Base-by-base conservation (phyloP, 2,888 invertebrate species). In the Archips xylosteana region DNA sequence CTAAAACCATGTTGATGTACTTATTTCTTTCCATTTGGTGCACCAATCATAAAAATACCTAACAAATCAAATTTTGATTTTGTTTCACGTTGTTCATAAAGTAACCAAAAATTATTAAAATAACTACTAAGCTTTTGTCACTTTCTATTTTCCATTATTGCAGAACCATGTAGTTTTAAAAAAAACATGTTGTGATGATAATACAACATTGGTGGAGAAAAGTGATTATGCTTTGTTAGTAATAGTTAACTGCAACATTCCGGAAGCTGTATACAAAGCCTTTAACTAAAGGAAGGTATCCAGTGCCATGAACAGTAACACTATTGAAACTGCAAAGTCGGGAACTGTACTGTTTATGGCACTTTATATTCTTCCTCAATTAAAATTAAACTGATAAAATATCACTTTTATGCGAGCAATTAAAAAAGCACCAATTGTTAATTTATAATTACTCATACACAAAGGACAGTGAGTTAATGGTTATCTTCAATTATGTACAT, bases 211-310 rank as follows among this genome's bases (percentile, higher is more conserved):
- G 39, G 67, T 42, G 51, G 10, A 39, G 57, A 70, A 75, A 51
- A 74, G 79, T 78, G 75, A 83, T 84, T 86, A 87, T 80, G 87
- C 87, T 89, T 92, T 87, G 92, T 94, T 94, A 94, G 91, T 93
- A 89, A 89, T 88, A 89, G 89, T 91, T 90, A 87, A 91, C 88
- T 90, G 87, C 89, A 94, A 94, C 94, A 94, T 92, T 94, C 94
- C 94, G 93, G 85, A 93, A 94, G 94, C 94, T 94, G 92, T 94
- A 85, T 94, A 94, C 94, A 94, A 94, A 93, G 94, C 94, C 89
- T 90, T 91, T 90, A 79, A 80, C 83, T 85, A 84, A 69, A 70
- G 74, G 60, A 74, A 74, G 74, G 60, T 70, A 74, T 64, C 51
- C 8, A 74, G 70, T 74, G 70, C 70, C 65, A 74, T 65, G 70